Percentiles rank a stretch among this genome's conserved stretches.
These are phyloP conservation scores for Parazoanthus darwini DNA, from an alignment of 92 coral and sea anemone genomes.

Conservation along the genomic window DNA sequence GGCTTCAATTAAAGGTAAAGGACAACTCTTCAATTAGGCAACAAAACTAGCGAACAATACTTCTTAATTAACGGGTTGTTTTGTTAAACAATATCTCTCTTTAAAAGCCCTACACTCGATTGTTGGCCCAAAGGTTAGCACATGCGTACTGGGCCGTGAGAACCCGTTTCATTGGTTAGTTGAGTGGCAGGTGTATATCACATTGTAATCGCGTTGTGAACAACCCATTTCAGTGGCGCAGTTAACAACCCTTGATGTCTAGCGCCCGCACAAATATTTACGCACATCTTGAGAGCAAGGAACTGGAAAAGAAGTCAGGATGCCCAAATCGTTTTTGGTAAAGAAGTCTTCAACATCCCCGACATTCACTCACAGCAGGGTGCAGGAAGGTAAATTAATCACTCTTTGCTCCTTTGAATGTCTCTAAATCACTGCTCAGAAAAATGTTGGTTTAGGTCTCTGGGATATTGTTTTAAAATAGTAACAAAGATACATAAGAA, in stretches of 20 bases:
- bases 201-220: constrained; percentile 76
- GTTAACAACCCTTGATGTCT: constrained; percentile 75
- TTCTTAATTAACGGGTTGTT: constrained; percentile 81
- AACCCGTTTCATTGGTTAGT: constrained; percentile 79
- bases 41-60: constrained; percentile 82
- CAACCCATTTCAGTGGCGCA: constrained; percentile 68
- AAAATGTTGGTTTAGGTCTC: neutral
- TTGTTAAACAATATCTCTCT: constrained; percentile 93
- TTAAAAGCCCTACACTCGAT: constrained; percentile 67
- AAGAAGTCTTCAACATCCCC: constrained; percentile 67
- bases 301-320: constrained; percentile 46
- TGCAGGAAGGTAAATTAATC: constrained; percentile 56
- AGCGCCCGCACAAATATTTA: constrained; percentile 78
- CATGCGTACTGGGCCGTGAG: constrained; percentile 66
- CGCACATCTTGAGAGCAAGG: constrained; percentile 50
- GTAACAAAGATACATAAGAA: constrained; percentile 10
- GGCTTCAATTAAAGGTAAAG: constrained; percentile 46
- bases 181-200: constrained; percentile 86
- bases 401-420: constrained; percentile 22
- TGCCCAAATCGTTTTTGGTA: constrained; percentile 87
- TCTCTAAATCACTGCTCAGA: constrained; percentile 43
- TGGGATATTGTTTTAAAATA: neutral
- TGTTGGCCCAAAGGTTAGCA: constrained; percentile 49
- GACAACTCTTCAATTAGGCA: constrained; percentile 87
- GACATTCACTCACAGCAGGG: constrained; percentile 45